Base-by-base conservation (phyloP, 2,113 vertebrate species). In the Limnothrissa miodon region DNA sequence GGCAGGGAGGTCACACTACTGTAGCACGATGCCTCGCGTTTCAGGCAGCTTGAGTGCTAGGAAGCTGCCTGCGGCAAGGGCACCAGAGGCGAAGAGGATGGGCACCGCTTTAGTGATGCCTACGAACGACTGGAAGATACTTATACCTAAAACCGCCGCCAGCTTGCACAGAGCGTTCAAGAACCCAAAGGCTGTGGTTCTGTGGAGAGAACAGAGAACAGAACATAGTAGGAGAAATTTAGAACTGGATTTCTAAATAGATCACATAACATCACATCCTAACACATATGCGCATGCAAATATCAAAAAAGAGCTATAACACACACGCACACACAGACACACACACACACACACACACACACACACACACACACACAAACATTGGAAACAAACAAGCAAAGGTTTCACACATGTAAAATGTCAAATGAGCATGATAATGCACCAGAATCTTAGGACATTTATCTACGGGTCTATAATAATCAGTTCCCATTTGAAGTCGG, bases 101-200 rank as follows among this genome's bases (percentile, higher is more conserved):
- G 97, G 98, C 82, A 97, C 96, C 0, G 98, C 97, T 92, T 98
- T 98, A 88, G 97, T 97, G 92, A 99, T 95, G 1, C 97, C 97
- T 45, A 99, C 97, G 4, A 99, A 98, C 19, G 98, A 99, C 0
- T 96, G 97, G 92, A 99, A 99, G 94, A 98, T 98, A 94, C 97
- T 98, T 90, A 98, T 98, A 59, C 97, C 98, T 93, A 99, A 90
- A 79, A 99, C 97, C 0, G 98, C 97, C 0, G 98, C 98, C 89
- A 99, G 86, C 87, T 98, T 98, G 86, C 97, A 98, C 70, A 99
- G 94, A 0, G 97, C 97, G 0, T 99, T 99, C 86, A 99, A 95
- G 94, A 99, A 99, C 0, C 98, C 98, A 0, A 99, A 99, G 0
- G 97, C 98, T 0, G 98, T 99, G 74, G 96, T 96, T 90, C 97